Percentiles rank a stretch among this genome's conserved stretches.
phyloP scores from a whole-genome alignment of 2,113 vertebrate genomes.

The Actinemys pallida region DNA sequence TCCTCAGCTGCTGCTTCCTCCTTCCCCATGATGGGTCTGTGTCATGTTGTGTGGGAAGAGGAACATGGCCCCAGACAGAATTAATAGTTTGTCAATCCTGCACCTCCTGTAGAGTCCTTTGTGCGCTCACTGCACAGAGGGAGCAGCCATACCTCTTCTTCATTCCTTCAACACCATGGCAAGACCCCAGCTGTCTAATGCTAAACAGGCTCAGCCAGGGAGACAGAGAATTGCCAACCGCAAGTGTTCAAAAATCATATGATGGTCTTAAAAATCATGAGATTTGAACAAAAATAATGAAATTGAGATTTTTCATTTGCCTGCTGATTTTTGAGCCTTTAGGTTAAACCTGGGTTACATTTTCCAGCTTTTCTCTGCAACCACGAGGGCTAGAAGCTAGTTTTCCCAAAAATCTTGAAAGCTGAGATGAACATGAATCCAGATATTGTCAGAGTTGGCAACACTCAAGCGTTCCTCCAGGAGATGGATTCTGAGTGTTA shows the following conservation, averaged over 20 bases:
- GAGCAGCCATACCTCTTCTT: neutral
- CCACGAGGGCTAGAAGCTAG: neutral
- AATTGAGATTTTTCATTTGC: no score
- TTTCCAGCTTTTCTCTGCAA: neutral
- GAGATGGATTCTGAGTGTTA: neutral
- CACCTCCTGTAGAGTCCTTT: neutral
- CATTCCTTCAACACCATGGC: neutral
- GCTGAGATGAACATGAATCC: rapidly evolving
- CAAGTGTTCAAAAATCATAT: neutral
- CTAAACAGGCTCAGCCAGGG: rapidly evolving
- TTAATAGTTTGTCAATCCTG: neutral
- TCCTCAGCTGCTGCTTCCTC: neutral
- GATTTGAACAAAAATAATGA: rapidly evolving
- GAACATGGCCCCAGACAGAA: neutral
- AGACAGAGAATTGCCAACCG: rapidly evolving
- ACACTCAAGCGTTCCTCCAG: rapidly evolving
- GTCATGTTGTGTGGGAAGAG: neutral
- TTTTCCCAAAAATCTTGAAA: neutral
- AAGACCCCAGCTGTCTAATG: rapidly evolving
- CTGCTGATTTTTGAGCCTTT: neutral
- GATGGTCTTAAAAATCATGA: neutral
- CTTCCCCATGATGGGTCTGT: neutral
- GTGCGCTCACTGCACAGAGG: neutral
- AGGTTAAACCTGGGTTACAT: neutral
- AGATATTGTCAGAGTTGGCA: neutral